Conservation (phyloP, 2,888 invertebrate genomes). For the Cylloceria caligata region DNA sequence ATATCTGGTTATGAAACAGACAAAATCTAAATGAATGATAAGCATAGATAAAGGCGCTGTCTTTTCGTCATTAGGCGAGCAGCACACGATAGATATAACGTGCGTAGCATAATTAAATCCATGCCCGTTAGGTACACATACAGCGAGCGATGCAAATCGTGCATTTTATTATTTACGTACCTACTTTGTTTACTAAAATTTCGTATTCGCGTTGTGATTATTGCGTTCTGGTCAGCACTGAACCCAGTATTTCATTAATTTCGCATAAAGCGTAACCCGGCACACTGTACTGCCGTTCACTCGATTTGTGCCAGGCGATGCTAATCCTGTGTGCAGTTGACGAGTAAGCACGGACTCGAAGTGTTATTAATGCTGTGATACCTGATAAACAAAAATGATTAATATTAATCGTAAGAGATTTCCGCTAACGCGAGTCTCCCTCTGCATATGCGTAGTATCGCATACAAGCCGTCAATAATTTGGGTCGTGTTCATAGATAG, state of each 20-base stretch:
- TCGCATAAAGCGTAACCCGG: slow-evolving; percentile 71
- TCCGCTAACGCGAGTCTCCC: slow-evolving; percentile 73
- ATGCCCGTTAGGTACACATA: slow-evolving; percentile 68
- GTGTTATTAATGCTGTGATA: slow-evolving; percentile 83
- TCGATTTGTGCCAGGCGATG: slow-evolving; percentile 61
- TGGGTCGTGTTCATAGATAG: slow-evolving; percentile 41
- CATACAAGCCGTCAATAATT: slow-evolving; percentile 71
- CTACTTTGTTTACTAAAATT: slow-evolving; percentile 84
- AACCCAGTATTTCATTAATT: slow-evolving; percentile 83
- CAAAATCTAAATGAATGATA: slow-evolving; percentile 19
- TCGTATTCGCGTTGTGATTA: slow-evolving; percentile 83
- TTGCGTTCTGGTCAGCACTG: slow-evolving; percentile 82
- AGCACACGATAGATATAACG: slow-evolving; percentile 18
- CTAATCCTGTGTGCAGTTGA: slow-evolving; percentile 58
- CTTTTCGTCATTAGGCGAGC: neutral
- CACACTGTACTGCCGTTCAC: slow-evolving; percentile 66
- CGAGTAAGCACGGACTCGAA: slow-evolving; percentile 75
- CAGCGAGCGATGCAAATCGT: slow-evolving; percentile 78
- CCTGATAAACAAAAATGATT: slow-evolving; percentile 84
- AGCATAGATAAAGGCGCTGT: neutral
- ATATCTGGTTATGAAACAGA: neutral
- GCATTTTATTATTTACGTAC: slow-evolving; percentile 83
- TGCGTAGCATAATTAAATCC: slow-evolving; percentile 78
- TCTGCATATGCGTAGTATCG: slow-evolving; percentile 64
- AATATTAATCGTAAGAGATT: slow-evolving; percentile 84